Conservation (phyloP, 1,140 invertebrate genomes). For the Augochlora pura region DNA sequence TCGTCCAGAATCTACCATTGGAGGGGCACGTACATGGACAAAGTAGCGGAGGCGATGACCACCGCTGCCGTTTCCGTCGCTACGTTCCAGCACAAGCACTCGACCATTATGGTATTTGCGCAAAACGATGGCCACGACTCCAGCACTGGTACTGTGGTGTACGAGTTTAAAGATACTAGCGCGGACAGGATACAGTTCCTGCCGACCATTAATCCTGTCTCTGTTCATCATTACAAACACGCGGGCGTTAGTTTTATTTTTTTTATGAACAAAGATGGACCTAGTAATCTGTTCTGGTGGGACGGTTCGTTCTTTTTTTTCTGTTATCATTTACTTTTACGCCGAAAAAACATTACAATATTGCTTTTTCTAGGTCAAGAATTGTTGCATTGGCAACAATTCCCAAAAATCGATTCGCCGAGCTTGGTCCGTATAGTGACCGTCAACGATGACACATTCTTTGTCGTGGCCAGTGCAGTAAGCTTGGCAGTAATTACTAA, state of each 20-base stretch:
- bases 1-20: constrained; percentile 71
- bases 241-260: constrained; percentile 51
- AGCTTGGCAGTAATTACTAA: not conserved
- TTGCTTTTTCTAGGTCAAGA: constrained; percentile 54
- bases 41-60: constrained; percentile 39
- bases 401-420: constrained; percentile 46
- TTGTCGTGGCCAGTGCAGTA: constrained; percentile 56
- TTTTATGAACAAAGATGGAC: constrained; percentile 43
- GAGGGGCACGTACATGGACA: constrained; percentile 71
- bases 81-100: constrained; percentile 52
- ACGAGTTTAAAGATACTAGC: constrained; percentile 52
- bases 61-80: constrained; percentile 51
- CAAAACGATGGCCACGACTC: constrained; percentile 36
- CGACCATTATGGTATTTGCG: constrained; percentile 63
- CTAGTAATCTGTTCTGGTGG: constrained; percentile 62
- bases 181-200: constrained; percentile 56
- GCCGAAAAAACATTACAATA: not conserved
- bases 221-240: constrained; percentile 57
- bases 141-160: constrained; percentile 53
- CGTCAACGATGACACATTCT: constrained; percentile 57
- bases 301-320: constrained; percentile 53
- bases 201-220: constrained; percentile 47
- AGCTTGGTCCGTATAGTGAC: constrained; percentile 46
- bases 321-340: not conserved
- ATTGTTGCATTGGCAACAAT: constrained; percentile 56